Conservation (phyloP, 2,113 vertebrate species). For the Craseonycteris thonglongyai region DNA sequence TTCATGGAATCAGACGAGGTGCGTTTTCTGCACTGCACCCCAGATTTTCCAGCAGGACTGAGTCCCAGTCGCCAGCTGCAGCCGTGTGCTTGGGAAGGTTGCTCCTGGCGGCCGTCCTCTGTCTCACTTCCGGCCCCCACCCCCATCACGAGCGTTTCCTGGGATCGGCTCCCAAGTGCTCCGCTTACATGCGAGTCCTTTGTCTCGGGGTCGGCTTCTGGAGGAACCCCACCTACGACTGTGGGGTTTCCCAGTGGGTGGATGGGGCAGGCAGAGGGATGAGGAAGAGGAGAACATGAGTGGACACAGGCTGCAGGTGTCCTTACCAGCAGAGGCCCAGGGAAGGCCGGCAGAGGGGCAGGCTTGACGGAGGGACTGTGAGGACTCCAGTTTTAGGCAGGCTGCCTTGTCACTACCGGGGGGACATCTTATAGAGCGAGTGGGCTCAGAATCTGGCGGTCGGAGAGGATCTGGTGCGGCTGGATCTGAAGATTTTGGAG, state of each 20-base stretch:
- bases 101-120: not conserved
- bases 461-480: not conserved
- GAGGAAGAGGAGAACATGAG: not conserved
- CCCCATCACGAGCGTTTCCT: not conserved
- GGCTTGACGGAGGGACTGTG: not conserved
- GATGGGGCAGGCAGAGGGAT: not conserved
- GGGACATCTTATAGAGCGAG: not conserved
- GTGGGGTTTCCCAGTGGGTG: not conserved
- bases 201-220: not conserved
- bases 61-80: not conserved
- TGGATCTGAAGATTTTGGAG: not conserved
- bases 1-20: no score
- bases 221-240: not conserved
- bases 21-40: not conserved
- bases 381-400: not conserved
- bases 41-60: not conserved
- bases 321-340: not conserved
- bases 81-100: not conserved
- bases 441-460: not conserved
- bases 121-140: no score
- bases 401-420: not conserved
- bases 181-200: not conserved
- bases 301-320: not conserved
- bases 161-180: not conserved
- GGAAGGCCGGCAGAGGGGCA: not conserved